Conservation (phyloP, 2,888 invertebrate species). For the Cephus pulcher region DNA sequence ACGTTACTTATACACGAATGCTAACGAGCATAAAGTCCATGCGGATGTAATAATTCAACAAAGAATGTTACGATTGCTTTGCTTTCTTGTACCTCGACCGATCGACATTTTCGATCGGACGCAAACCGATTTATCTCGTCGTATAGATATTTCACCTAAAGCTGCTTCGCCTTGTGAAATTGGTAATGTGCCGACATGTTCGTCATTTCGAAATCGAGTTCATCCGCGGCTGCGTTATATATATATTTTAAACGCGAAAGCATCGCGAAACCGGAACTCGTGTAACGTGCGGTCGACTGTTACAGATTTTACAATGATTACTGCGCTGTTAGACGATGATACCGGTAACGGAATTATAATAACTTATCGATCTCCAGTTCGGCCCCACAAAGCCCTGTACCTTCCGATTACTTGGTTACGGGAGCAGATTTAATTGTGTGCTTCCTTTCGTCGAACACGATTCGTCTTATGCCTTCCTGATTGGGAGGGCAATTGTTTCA, state of each 20-base stretch:
- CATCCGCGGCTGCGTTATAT: background rate
- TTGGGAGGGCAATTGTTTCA: constrained; percentile 40
- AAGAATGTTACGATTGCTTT: background rate
- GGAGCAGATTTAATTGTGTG: constrained; percentile 33
- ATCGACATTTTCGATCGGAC: background rate
- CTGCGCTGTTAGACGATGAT: constrained; percentile 33
- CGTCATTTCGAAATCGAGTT: background rate
- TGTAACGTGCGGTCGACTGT: constrained; percentile 28
- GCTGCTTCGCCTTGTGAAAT: background rate
- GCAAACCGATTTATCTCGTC: background rate
- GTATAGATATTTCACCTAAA: background rate
- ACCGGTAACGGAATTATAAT: constrained; percentile 39
- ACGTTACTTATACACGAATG: background rate
- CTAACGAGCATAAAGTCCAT: background rate
- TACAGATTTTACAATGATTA: constrained; percentile 40
- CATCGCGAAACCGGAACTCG: background rate
- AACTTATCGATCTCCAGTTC: constrained; percentile 31
- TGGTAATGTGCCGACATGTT: background rate
- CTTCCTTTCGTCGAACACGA: constrained; percentile 22
- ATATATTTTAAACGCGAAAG: background rate
- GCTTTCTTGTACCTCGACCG: background rate
- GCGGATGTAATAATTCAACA: background rate
- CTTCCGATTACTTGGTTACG: constrained; percentile 10
- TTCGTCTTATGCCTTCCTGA: constrained; percentile 8
- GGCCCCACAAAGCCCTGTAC: constrained; percentile 25